A percentile compares a stretch with the other conserved stretches of the same genome.
Conservation (phyloP, 2,888 invertebrate genomes). For the Parthenolecanium corni region DNA sequence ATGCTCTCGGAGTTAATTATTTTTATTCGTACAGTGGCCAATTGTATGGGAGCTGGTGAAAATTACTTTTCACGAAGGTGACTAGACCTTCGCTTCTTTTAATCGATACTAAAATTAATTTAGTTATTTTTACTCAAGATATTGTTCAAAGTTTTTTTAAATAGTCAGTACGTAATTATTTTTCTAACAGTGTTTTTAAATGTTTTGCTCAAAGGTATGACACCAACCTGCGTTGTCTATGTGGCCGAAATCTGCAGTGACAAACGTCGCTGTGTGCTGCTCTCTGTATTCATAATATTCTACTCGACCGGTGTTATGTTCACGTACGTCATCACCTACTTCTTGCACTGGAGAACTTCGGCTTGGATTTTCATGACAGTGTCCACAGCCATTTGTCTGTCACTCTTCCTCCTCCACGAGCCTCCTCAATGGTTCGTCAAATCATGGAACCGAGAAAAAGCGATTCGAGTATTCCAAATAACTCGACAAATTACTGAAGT, state of each 20-base stretch:
- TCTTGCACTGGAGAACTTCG: conserved; percentile 7
- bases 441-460: not conserved
- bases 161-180: too few relatives aligned
- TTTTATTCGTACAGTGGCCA: too few relatives aligned
- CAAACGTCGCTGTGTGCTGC: conserved; percentile 4
- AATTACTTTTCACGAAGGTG: too few relatives aligned
- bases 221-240: not conserved
- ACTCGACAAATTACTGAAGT: not conserved
- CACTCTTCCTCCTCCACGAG: not conserved
- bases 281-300: conserved; percentile 18
- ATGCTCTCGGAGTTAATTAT: too few relatives aligned
- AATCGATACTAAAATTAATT: too few relatives aligned
- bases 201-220: conserved; percentile 13
- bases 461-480: not conserved
- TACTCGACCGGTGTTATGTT: conserved; percentile 7
- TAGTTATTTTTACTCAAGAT: too few relatives aligned
- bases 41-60: too few relatives aligned
- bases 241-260: conserved; percentile 16
- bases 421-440: conserved; percentile 9
- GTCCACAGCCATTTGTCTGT: not conserved
- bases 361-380: conserved; percentile 1
- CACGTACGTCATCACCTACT: conserved; percentile 4
- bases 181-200: not conserved
- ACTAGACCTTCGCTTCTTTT: too few relatives aligned
- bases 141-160: too few relatives aligned